Conservation (phyloP, 2,797 vertebrate genomes). For the Dipus sagitta region DNA sequence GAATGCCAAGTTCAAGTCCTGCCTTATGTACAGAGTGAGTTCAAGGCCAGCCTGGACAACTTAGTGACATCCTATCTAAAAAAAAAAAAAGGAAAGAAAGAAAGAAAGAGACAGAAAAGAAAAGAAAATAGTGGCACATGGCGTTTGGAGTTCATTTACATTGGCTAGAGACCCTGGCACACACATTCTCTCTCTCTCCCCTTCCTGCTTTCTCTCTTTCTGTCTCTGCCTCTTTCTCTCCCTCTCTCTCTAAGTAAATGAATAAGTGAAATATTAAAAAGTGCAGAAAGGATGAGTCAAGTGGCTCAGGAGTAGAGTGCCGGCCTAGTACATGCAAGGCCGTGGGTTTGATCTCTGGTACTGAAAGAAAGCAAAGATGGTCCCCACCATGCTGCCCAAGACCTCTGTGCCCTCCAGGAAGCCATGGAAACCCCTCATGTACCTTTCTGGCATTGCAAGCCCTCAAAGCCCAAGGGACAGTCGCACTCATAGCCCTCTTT, state of each 20-base stretch:
- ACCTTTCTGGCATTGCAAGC: conserved; percentile 97
- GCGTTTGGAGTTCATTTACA: no score
- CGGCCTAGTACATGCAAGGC: neutral
- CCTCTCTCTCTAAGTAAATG: no score
- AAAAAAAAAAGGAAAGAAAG: neutral
- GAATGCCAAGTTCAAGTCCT: neutral
- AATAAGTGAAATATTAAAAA: no score
- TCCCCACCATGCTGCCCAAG: no score
- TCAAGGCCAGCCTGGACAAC: neutral
- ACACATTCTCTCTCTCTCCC: no score
- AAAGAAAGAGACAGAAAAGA: no score
- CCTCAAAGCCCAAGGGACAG: conserved; percentile 96
- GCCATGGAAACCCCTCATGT: neutral
- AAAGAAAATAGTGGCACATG: no score
- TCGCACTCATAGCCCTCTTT: conserved; percentile 96
- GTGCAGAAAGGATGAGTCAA: neutral
- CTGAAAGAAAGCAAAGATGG: neutral
- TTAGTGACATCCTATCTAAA: neutral
- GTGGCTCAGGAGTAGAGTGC: neutral
- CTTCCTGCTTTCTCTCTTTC: no score
- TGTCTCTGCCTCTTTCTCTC: no score
- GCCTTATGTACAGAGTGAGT: neutral
- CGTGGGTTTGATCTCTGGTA: neutral
- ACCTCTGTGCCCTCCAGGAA: neutral
- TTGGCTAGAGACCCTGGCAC: no score